Conservation (phyloP, 1,140 invertebrate genomes). For the Pollicipes pollicipes region DNA sequence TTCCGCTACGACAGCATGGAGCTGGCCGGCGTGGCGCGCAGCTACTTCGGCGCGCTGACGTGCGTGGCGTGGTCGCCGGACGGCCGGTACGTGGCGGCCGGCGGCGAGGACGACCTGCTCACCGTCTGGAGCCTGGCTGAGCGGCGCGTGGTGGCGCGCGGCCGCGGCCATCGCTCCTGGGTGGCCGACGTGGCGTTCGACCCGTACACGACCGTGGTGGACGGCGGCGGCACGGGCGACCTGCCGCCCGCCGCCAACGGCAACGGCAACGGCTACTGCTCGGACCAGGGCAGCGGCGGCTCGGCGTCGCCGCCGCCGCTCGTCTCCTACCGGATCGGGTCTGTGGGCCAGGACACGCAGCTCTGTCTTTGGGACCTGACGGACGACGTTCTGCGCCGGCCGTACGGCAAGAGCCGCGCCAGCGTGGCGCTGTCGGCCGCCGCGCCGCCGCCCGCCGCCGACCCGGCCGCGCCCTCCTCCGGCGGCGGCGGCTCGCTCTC, state of each 20-base stretch:
- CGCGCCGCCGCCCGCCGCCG: conserved; percentile 17
- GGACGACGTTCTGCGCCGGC: conserved; percentile 58
- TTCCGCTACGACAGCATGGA: conserved; percentile 98
- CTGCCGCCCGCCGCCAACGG: conserved; percentile 20
- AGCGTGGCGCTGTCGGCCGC: conserved; percentile 20
- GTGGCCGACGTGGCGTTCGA: conserved; percentile 94
- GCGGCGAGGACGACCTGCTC: conserved; percentile 95
- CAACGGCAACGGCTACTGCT: conserved; percentile 14
- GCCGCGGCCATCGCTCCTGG: conserved; percentile 87
- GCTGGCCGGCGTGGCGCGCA: conserved; percentile 67
- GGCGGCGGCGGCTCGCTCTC: background rate
- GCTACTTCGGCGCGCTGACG: conserved; percentile 85
- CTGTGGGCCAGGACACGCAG: conserved; percentile 94
- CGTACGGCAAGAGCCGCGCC: conserved; percentile 17
- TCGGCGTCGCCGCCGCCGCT: conserved; percentile 21
- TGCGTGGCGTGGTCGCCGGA: conserved; percentile 98
- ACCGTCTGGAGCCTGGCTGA: conserved; percentile 94
- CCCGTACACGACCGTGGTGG: conserved; percentile 52
- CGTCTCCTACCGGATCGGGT: conserved; percentile 70
- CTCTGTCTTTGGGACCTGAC: conserved; percentile 97
- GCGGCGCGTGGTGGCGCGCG: conserved; percentile 79
- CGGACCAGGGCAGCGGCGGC: conserved; percentile 20
- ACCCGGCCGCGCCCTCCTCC: background rate
- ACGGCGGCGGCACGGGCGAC: conserved; percentile 26
- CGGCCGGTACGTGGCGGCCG: conserved; percentile 82